Conservation (phyloP, 2,888 invertebrate species). For the Xylocampa areola region DNA sequence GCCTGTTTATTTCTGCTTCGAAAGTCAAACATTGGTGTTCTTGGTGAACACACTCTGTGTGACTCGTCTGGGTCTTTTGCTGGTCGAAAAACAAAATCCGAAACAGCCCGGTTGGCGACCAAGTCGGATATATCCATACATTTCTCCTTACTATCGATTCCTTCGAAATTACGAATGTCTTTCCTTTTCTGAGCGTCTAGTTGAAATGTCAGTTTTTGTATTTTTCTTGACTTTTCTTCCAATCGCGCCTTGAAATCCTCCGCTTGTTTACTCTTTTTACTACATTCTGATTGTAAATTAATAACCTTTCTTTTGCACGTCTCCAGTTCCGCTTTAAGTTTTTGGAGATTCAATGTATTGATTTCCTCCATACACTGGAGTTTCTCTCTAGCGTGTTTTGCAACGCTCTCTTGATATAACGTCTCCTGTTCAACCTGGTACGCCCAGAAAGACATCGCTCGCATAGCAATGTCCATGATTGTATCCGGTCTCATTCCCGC, state of each 20-base stretch:
- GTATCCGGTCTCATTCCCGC: constrained; percentile 88
- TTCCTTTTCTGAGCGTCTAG: constrained; percentile 82
- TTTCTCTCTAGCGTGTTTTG: constrained; percentile 84
- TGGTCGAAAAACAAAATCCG: constrained; percentile 82
- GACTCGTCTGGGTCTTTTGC: constrained; percentile 76
- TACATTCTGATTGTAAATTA: constrained; percentile 81
- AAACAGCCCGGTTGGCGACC: constrained; percentile 75
- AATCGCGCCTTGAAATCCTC: constrained; percentile 82
- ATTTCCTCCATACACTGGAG: constrained; percentile 85
- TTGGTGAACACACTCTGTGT: constrained; percentile 76
- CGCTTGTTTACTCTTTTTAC: constrained; percentile 83
- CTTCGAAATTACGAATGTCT: constrained; percentile 74
- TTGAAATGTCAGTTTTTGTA: constrained; percentile 85
- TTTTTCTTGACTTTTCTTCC: constrained; percentile 83
- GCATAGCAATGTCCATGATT: constrained; percentile 88
- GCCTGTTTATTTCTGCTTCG: constrained; percentile 68
- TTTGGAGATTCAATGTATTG: constrained; percentile 81
- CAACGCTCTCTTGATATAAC: constrained; percentile 84
- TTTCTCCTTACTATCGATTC: constrained; percentile 73
- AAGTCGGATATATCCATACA: constrained; percentile 84
- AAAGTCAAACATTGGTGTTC: constrained; percentile 84
- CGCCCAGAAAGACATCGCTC: constrained; percentile 89
- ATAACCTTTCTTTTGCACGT: constrained; percentile 83
- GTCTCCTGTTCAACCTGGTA: constrained; percentile 88
- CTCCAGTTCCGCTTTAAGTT: constrained; percentile 84